Base-by-base conservation (phyloP, 2,113 vertebrate genomes). In the Rhynchomys soricoides region DNA sequence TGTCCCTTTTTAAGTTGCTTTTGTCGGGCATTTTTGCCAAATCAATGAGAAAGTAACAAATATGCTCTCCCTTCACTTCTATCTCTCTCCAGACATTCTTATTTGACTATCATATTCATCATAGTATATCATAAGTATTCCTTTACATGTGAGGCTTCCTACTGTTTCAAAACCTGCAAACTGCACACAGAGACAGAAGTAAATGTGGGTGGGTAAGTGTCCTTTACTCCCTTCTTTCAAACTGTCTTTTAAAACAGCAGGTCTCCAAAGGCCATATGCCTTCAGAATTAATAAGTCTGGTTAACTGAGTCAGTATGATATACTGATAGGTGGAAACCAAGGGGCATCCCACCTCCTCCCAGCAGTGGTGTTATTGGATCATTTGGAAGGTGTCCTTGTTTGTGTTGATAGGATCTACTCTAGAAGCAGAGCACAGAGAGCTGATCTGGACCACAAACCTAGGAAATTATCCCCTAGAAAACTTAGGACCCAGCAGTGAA, bases 391-490 rank as follows among this genome's bases (percentile, higher is more conserved):
- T 0, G 1, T 91, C n/a, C 57, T 77, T 16, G 19, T n/a, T 95
- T 57, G 66, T 59, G 68, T 62, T 90, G 64, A 77, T 92, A 77
- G 64, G 29, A 93, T 95, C n/a, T 78, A 81, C 59, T 92, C 31
- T 94, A 74, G 89, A n/a, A 92, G 52, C 75, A 62, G 40, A 96
- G 45, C 78, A 82, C 1, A 82, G 48, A 50, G 12, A 62, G 12
- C 59, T 96, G 57, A 22, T 90, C 52, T 66, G 43, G 29, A 93
- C 26, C 55, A 95, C 68, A 95, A 31, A 31, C 1, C 79, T 75
- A 66, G 48, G 50, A 52, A 70, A 1, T 0, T 9, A 24, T 64
- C 13, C 48, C 31, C 26, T 64, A 64, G 15, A 31, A 62, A 93
- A 31, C 45, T 73, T 64, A 62, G 59, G 6, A 45, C 22, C 29